Base-by-base conservation (phyloP, 2,888 invertebrate species). In the Mimas tiliae region DNA sequence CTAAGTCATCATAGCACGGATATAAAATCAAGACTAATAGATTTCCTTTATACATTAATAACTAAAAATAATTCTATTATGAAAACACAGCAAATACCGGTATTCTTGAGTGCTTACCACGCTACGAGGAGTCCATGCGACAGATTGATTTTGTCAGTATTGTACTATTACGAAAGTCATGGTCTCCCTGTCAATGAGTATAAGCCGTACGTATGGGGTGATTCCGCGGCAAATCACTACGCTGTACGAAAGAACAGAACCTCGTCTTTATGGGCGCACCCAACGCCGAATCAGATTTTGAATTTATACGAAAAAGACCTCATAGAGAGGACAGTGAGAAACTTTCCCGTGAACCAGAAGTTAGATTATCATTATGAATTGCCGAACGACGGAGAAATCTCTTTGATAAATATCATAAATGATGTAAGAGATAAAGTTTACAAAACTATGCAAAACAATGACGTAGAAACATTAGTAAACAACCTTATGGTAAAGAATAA, bases 151-250 rank as follows among this genome's bases (percentile, higher is more conserved):
- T 87, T 97, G 68, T 90, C 95, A 63, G 93, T 97, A 70, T 83
- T 97, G 66, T 94, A 95, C 72, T 90, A 95, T 69, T 97, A 97
- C 87, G 96, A 98, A 88, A 89, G 89, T 68, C 95, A 95, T 79
- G 95, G 95, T 64, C 91, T 95, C 68, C 94, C 95, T 21, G 91
- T 97, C 12, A 91, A 94, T 63, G 94, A 95, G 75, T 96, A 95
- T 83, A 95, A 96, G 70, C 98, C 98, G 0, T 97, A 96, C 77
- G 90, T 98, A 0, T 98, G 97, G 96, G 98, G 98, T 0, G 95
- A 95, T 81, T 95, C 96, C 2, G 98, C 97, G 0, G 95, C 96
- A 0, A 95, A 95, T 64, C 95, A 97, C 82, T 97, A 97, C 81
- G 96, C 97, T 1, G 94, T 97, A 0, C 93, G 95, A 63, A 94